Conservation (phyloP, 2,113 vertebrate species). For the Megaceryle maxima region DNA sequence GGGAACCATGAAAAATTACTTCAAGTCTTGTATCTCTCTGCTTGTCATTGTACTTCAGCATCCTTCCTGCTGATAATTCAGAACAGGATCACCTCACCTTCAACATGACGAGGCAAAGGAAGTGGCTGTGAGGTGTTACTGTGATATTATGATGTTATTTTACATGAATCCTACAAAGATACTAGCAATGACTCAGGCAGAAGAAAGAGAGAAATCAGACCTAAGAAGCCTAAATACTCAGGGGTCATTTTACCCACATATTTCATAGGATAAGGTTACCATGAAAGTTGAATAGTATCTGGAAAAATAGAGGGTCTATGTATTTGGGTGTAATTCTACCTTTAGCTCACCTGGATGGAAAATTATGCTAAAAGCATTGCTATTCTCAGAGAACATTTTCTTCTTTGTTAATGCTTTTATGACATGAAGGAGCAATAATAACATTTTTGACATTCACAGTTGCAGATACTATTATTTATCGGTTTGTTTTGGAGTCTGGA, state of each 20-base stretch:
- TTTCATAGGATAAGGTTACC: background rate
- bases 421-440: background rate
- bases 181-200: background rate
- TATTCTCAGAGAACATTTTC: background rate
- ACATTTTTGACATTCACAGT: background rate
- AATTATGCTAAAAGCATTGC: background rate
- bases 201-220: background rate
- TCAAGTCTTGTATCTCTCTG: background rate
- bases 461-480: background rate
- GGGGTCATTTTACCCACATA: background rate
- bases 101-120: background rate
- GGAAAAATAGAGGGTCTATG: no score
- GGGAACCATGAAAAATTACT: background rate
- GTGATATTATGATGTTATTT: background rate
- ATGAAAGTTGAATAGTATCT: background rate
- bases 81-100: background rate
- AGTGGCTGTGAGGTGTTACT: background rate
- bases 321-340: background rate
- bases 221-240: background rate
- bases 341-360: background rate
- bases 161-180: background rate
- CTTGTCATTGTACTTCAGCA: background rate
- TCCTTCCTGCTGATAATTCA: background rate
- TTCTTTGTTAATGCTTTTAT: background rate
- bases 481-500: background rate